Evolutionary conservation across 2,797 vertebrate genomes (phyloP).

Genomic region (Esox lucius): DNA sequence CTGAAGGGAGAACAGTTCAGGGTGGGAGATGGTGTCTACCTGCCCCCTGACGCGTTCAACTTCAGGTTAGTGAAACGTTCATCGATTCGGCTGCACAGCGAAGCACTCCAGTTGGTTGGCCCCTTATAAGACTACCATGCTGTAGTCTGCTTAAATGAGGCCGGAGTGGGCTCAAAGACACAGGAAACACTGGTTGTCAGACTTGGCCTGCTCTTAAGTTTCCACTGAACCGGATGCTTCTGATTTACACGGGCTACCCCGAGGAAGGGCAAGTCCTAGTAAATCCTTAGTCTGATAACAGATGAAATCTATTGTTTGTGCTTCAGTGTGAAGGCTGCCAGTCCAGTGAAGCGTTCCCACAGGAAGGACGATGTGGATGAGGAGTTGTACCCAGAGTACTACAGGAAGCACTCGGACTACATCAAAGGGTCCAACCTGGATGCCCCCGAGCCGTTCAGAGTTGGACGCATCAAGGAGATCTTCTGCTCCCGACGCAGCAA

Average conservation of each 20-base stretch:
- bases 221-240: too few species aligned
- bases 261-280: neutral
- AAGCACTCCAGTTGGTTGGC: neutral
- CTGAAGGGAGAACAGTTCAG: conserved; percentile 85
- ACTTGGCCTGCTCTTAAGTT: too few species aligned
- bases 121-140: too few species aligned
- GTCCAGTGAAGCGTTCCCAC: conserved; percentile 86
- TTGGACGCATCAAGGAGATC: conserved; percentile 91
- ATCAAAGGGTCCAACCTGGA: conserved; percentile 97
- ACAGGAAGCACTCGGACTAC: conserved; percentile 95
- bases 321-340: conserved; percentile 83
- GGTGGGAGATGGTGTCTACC: conserved; percentile 85
- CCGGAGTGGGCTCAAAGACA: too few species aligned
- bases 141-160: too few species aligned
- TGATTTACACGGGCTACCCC: too few species aligned
- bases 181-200: too few species aligned
- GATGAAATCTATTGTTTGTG: neutral
- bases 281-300: too few species aligned
- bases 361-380: conserved; percentile 92
- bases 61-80: conserved; percentile 76
- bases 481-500: conserved; percentile 85
- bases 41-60: conserved; percentile 83
- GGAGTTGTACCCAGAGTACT: conserved; percentile 92
- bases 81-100: neutral
- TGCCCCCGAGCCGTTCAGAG: conserved; percentile 86